Evolutionary conservation across 2,888 invertebrate species (phyloP), one percentile per base, ranked within the genome.

Genomic region (Agonopterix heracliana): DNA sequence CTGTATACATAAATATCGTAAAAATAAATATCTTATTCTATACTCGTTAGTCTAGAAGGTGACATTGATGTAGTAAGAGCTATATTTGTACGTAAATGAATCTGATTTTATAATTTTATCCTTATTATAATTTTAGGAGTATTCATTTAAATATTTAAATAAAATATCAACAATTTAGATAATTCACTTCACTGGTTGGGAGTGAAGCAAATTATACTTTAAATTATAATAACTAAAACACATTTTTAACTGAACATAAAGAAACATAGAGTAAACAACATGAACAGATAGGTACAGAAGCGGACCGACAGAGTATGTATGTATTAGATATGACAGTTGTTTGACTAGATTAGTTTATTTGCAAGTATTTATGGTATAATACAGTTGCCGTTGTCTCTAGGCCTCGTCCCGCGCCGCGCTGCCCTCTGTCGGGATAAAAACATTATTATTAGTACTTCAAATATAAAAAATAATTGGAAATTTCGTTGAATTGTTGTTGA

Each of bases 361-460:
- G 26, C 26, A 12, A 41, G 62, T 68, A 70, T 68, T 11, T 67
- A 66, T 66, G 59, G 63, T 68, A 74, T 68, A 26, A 5, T 26
- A 71, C 64, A 34, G 40, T 43, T 12, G 69, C 74, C 77, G 57
- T 26, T 74, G 68, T 50, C 70, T 75, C 73, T 85, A 87, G 79
- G 86, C 84, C 73, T 84, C 86, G 64, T 83, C 81, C 48, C 65
- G 61, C 56, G 71, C 57, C 54, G 74, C 71, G 61, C 71, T 68
- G 70, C 66, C 74, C 64, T 83, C 81, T 81, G 81, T 41, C 34
- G 46, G 57, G 44, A 66, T n/a, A 48, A 61, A 53, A 26, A 26
- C 26, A 26, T 26, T 26, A 26, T 26, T 1, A 26, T 26, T 26
- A 26, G 26, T 26, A 26, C 7, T 26, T 26, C 7, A 26, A 26